Conservation (phyloP, 2,888 invertebrate genomes). For the Pollenia labialis region DNA sequence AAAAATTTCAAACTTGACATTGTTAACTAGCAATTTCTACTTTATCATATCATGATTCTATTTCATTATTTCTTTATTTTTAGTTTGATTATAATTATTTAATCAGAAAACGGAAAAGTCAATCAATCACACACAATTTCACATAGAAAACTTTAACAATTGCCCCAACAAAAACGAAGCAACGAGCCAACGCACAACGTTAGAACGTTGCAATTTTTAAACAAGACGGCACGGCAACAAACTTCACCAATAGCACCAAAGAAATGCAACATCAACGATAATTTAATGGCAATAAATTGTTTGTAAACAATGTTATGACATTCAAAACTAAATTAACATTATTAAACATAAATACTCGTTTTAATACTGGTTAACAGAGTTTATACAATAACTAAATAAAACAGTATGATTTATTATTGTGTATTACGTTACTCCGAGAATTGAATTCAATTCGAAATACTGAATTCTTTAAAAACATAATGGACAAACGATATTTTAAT, state of each 20-base stretch:
- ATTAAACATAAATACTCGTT: conserved; percentile 33
- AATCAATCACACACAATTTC: conserved; percentile 66
- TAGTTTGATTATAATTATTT: conserved; percentile 49
- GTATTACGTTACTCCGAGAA: conserved; percentile 15
- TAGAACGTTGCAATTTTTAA: conserved; percentile 6
- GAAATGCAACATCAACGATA: conserved; percentile 21
- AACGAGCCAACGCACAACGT: neutral
- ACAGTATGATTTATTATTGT: conserved; percentile 53
- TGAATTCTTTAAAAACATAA: conserved; percentile 17
- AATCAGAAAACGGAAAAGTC: conserved; percentile 68
- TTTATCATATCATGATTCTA: conserved; percentile 21
- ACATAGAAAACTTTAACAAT: conserved; percentile 35
- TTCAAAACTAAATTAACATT: conserved; percentile 67
- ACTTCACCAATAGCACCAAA: neutral
- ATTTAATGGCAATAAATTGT: conserved; percentile 63
- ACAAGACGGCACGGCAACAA: neutral
- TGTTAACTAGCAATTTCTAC: conserved; percentile 19
- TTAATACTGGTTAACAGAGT: neutral
- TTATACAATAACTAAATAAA: neutral
- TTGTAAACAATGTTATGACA: conserved; percentile 66
- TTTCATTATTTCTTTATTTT: conserved; percentile 8
- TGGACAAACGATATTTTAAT: conserved; percentile 9
- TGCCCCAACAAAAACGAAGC: neutral
- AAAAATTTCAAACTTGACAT: conserved; percentile 39
- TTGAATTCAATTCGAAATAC: conserved; percentile 2